Evolutionary conservation across 2,797 vertebrate species (phyloP), one percentile per base, ranked within the genome.

Genomic region (Enteromius fasciolatus): DNA sequence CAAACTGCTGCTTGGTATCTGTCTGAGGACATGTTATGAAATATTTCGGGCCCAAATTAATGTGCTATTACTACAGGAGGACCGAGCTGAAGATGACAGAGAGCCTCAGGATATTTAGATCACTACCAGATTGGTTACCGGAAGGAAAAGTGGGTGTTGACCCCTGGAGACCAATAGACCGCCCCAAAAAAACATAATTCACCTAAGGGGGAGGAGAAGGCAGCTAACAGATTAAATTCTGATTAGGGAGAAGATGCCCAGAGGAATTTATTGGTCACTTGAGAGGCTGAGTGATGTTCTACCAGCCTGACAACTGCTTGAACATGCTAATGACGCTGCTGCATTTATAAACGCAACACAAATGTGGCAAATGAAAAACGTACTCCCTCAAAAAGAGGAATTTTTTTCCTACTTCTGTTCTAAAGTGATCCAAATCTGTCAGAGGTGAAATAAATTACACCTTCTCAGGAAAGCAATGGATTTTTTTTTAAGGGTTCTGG

Each of bases 181-280:
- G 88, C 14, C 81, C 81, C 41, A 20, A 69, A 83, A 70, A 92
- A 90, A 92, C 91, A 93, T 94, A 94, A 95, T 95, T 96, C 94
- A 91, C 91, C 90, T 88, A 82, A 91, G 89, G 85, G 91, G 90
- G 92, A 90, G 89, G 87, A 79, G 70, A 72, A 76, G 87, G 90
- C 90, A 25, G 84, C 59, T 94, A 95, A 96, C 95, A 94, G 94
- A 95, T 94, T 94, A 93, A 94, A 94, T 93, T 95, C 92, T 94
- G 93, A 95, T 94, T 93, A 87, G 87, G 85, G 64, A 81, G 81
- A 81, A 76, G 76, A 88, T 93, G 92, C 91, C 83, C 92, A 91
- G 77, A 90, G 86, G 90, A 92, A 91, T 80, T 76, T 89, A 88
- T 83, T 89, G 80, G 69, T 83, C 70, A 78, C 77, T 84, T 87